Percentiles rank a stretch among this genome's conserved stretches.
phyloP scores from a whole-genome alignment of 2,113 vertebrate species.

The Cacatua alba region DNA sequence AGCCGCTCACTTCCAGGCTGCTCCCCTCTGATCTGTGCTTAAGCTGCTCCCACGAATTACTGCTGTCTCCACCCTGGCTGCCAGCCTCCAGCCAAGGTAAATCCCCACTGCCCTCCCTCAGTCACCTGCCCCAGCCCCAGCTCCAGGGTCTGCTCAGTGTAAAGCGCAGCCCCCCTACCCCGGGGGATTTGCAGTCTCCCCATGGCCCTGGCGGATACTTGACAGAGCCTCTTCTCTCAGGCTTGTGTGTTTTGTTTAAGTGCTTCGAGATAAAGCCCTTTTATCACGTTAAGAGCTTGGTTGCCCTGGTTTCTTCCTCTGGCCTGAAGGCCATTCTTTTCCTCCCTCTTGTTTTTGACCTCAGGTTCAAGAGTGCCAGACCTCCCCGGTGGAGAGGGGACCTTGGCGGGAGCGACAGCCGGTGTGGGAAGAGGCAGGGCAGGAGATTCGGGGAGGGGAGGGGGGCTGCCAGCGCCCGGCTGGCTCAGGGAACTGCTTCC shows the following conservation, averaged over 20 bases:
- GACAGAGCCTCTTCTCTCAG: slow-evolving; percentile 47
- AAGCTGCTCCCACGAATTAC: slow-evolving; percentile 16
- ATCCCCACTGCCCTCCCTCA: background rate
- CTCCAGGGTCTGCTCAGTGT: background rate
- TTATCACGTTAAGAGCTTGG: slow-evolving; percentile 64
- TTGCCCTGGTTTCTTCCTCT: slow-evolving; percentile 70
- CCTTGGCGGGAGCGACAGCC: background rate
- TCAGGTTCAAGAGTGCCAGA: slow-evolving; percentile 74
- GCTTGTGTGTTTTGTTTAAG: slow-evolving; percentile 72
- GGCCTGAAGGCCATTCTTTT: slow-evolving; percentile 73
- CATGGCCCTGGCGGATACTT: slow-evolving; percentile 11
- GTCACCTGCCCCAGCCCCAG: background rate
- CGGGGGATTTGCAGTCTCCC: background rate
- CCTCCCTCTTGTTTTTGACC: slow-evolving; percentile 66
- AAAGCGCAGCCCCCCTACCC: background rate
- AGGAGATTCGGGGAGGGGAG: background rate
- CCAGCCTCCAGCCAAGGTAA: slow-evolving; percentile 18
- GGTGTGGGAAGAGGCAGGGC: slow-evolving; percentile 61
- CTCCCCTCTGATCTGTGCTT: slow-evolving; percentile 3
- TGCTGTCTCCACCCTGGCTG: background rate
- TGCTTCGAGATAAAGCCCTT: slow-evolving; percentile 72
- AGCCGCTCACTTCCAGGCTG: slow-evolving; percentile 13
- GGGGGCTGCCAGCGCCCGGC: background rate
- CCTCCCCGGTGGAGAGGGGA: slow-evolving; percentile 55
- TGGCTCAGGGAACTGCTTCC: background rate